These are phyloP conservation scores for Lophius americanus DNA, from an alignment of 2,797 vertebrate species.

Conservation along the genomic window DNA sequence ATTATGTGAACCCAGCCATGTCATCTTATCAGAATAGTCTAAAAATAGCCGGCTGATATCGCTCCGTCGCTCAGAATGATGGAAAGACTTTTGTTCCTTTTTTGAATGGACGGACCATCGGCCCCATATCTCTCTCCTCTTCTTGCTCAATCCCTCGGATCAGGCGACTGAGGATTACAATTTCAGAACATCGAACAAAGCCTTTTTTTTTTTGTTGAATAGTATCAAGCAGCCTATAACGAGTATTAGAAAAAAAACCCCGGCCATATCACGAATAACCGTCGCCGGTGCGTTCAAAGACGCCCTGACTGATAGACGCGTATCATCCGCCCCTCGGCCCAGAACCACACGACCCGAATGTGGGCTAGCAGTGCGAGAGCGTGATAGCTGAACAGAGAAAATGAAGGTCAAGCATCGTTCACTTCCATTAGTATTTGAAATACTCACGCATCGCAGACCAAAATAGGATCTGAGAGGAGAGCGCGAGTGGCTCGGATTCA, in stretches of 20 bases:
- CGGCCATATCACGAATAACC: background rate
- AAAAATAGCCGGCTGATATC: conserved; percentile 69
- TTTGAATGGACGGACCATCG: conserved; percentile 48
- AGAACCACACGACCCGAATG: conserved; percentile 19
- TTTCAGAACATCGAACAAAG: background rate
- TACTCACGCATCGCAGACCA: conserved; percentile 20
- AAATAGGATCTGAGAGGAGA: conserved; percentile 45
- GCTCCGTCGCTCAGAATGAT: conserved; percentile 46
- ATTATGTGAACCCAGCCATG: conserved; percentile 76
- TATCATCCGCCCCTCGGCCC: no score
- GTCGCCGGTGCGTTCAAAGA: conserved; percentile 9
- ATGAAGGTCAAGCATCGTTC: conserved; percentile 58
- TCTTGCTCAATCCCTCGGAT: conserved; percentile 30
- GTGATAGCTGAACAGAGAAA: conserved; percentile 28
- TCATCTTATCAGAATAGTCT: conserved; percentile 70
- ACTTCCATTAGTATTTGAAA: conserved; percentile 33
- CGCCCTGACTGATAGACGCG: conserved; percentile 1
- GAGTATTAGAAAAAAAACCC: background rate
- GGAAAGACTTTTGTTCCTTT: conserved; percentile 59
- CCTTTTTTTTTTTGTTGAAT: background rate
- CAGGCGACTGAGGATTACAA: conserved; percentile 5
- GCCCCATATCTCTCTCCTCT: conserved; percentile 37
- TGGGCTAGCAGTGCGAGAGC: conserved; percentile 35
- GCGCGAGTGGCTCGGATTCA: conserved; percentile 29
- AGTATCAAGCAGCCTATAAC: background rate